These are phyloP conservation scores for Cochlearius cochlearius DNA, from an alignment of 2,113 vertebrate species.

Conservation along the genomic window DNA sequence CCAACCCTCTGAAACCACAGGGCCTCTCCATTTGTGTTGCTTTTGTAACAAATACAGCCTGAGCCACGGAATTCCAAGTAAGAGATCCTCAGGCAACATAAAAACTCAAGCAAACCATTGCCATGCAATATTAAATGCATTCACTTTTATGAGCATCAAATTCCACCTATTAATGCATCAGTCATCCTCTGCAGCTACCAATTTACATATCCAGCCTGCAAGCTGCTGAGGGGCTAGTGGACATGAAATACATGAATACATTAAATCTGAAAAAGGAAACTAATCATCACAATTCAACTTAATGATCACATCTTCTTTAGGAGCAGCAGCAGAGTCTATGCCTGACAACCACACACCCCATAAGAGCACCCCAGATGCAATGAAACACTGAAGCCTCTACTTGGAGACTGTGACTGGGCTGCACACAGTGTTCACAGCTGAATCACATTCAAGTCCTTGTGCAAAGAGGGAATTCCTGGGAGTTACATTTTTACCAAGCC, in stretches of 20 bases:
- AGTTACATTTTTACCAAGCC: background rate
- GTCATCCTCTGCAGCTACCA: conserved; percentile 6
- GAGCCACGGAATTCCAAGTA: background rate
- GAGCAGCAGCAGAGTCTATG: background rate
- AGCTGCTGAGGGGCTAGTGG: conserved; percentile 14
- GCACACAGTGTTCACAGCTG: background rate
- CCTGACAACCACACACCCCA: background rate
- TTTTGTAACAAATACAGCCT: conserved; percentile 6
- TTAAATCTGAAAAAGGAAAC: conserved; percentile 20
- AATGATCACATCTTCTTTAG: background rate
- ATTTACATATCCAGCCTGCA: conserved; percentile 37
- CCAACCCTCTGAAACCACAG: background rate
- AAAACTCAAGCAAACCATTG: conserved; percentile 6
- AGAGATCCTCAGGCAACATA: background rate
- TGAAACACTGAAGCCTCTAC: background rate
- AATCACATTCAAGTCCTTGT: background rate
- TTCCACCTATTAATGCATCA: conserved; percentile 27
- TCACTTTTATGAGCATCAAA: conserved; percentile 37
- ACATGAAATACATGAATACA: background rate
- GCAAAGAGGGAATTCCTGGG: background rate
- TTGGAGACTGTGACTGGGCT: background rate
- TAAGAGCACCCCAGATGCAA: background rate
- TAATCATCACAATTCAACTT: background rate
- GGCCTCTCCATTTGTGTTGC: background rate
- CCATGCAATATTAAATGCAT: conserved; percentile 4